These are phyloP conservation scores for Troides helena DNA, from an alignment of 2,888 invertebrate genomes.

Conservation along the genomic window DNA sequence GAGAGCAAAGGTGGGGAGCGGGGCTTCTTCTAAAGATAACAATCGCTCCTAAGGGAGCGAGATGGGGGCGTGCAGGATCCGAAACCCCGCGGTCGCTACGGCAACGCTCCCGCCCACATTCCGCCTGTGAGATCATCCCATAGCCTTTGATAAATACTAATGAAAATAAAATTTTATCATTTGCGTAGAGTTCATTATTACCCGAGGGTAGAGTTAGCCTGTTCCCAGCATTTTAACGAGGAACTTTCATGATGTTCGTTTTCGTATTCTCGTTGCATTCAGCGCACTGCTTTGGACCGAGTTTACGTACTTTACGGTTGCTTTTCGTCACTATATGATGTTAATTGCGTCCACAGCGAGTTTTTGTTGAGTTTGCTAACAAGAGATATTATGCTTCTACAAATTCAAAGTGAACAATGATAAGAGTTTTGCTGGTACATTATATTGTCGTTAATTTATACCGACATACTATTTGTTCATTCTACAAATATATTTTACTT, in stretches of 20 bases:
- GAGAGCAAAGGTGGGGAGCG: constrained; percentile 65
- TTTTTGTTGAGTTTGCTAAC: not conserved
- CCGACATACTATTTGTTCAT: no score
- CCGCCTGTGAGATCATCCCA: constrained; percentile 69
- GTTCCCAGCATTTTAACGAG: constrained; percentile 58
- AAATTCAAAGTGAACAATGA: not conserved
- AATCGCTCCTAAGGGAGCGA: constrained; percentile 64
- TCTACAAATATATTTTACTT: no score
- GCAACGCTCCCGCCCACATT: constrained; percentile 67
- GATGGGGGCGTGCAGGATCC: constrained; percentile 66
- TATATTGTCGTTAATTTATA: no score
- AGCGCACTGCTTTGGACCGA: constrained; percentile 31
- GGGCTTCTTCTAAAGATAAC: constrained; percentile 71
- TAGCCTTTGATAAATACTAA: constrained; percentile 61
- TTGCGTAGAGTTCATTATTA: constrained; percentile 69
- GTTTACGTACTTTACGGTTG: constrained; percentile 1
- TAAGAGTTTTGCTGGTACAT: not conserved
- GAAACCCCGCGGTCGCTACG: constrained; percentile 65
- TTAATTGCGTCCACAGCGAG: constrained; percentile 8
- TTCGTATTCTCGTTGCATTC: constrained; percentile 42
- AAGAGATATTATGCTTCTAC: not conserved
- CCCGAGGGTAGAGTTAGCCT: constrained; percentile 47
- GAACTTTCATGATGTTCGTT: constrained; percentile 42
- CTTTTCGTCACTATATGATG: constrained; percentile 9
- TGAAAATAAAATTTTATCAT: constrained; percentile 76